phyloP scores from a whole-genome alignment of 2,113 vertebrate species.

The Nettapus auritus region DNA sequence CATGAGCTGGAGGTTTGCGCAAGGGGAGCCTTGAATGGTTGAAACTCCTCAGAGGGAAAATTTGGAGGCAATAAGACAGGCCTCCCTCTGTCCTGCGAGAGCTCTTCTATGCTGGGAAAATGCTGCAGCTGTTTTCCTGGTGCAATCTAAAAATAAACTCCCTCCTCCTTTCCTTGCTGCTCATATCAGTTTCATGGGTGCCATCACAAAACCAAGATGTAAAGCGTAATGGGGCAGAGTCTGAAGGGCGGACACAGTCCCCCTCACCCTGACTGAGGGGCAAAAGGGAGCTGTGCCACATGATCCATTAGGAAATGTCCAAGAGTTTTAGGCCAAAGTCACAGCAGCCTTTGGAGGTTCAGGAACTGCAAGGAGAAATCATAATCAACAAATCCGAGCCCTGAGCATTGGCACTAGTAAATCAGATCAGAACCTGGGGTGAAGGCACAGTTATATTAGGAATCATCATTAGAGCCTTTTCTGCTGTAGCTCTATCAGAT shows the following conservation, averaged over 20 bases:
- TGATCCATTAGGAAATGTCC: neutral
- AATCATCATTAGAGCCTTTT: neutral
- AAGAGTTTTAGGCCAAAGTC: neutral
- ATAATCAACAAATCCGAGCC: neutral
- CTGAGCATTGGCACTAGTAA: too few relatives aligned
- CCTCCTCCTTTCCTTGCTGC: conserved; percentile 16
- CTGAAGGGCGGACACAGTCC: neutral
- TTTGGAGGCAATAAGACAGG: conserved; percentile 7
- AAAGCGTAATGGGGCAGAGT: neutral
- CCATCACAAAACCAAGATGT: neutral
- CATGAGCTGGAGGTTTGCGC: conserved; percentile 25
- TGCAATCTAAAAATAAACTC: conserved; percentile 49
- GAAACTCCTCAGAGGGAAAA: conserved; percentile 19
- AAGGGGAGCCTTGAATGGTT: conserved; percentile 14
- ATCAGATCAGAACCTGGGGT: neutral
- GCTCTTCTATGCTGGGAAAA: conserved; percentile 17
- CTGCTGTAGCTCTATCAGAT: neutral
- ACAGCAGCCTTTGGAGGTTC: neutral
- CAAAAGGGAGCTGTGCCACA: neutral
- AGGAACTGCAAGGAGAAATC: neutral
- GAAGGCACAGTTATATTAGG: too few relatives aligned
- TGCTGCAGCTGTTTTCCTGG: conserved; percentile 49
- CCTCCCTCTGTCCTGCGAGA: conserved; percentile 3
- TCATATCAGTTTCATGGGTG: conserved; percentile 5
- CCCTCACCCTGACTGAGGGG: neutral